Conservation (phyloP, 2,797 vertebrate species). For the Lepilemur ruficaudatus region DNA sequence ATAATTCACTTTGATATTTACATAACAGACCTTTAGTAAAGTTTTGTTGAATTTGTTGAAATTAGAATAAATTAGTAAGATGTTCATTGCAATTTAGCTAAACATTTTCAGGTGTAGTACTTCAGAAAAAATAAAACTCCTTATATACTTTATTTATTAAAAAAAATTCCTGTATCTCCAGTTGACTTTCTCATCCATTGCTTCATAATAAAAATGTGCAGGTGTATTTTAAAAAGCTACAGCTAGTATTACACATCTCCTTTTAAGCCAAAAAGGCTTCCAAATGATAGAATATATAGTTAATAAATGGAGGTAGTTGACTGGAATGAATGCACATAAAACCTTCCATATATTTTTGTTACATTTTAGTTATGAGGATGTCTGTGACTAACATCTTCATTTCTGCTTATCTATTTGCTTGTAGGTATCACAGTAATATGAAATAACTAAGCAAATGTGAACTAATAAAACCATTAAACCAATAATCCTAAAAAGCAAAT, state of each 20-base stretch:
- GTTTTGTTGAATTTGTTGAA: not conserved
- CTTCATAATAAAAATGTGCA: not conserved
- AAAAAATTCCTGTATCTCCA: not conserved
- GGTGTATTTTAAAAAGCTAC: not conserved
- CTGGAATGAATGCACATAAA: not conserved
- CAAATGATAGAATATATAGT: not conserved
- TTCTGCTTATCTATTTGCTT: constrained; percentile 62
- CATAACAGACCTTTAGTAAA: not conserved
- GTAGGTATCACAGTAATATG: constrained; percentile 53
- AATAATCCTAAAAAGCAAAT: constrained; percentile 70
- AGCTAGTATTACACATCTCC: not conserved
- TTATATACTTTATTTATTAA: not conserved
- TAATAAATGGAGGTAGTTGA: constrained; percentile 32
- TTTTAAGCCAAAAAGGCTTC: not conserved
- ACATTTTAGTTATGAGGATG: constrained; percentile 41
- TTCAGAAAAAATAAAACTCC: not conserved
- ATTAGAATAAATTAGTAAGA: not conserved
- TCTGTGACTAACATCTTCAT: constrained; percentile 51
- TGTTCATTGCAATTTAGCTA: not conserved
- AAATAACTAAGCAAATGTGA: constrained; percentile 59
- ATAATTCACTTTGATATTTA: not conserved
- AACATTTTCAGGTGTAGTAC: not conserved
- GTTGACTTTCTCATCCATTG: not conserved
- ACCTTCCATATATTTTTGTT: not conserved
- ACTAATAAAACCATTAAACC: constrained; percentile 75